Evolutionary conservation across 1,140 invertebrate species (phyloP).

Genomic region (Neodiprion fabricii): DNA sequence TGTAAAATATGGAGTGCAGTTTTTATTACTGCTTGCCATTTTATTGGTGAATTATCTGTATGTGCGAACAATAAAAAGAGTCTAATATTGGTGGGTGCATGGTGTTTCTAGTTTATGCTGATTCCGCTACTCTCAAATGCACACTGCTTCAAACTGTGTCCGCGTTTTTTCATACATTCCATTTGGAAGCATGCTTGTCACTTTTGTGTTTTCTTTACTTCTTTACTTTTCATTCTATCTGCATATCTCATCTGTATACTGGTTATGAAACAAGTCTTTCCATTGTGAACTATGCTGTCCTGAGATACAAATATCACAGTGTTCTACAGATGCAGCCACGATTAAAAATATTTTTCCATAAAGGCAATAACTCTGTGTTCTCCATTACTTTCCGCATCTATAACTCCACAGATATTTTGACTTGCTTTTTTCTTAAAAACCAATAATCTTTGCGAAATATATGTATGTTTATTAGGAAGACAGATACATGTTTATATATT

Average conservation of each 20-base stretch:
- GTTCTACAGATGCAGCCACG: neutral
- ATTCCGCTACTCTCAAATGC: constrained; percentile 8
- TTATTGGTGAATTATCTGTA: constrained; percentile 39
- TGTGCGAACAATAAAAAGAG: constrained; percentile 30
- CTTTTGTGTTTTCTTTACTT: constrained; percentile 8
- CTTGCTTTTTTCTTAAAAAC: neutral
- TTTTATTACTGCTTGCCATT: neutral
- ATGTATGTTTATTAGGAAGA: neutral
- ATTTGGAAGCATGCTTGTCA: constrained; percentile 16
- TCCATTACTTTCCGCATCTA: too few relatives aligned
- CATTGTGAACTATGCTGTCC: neutral
- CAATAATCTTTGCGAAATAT: neutral
- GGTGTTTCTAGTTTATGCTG: constrained; percentile 19
- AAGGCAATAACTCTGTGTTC: too few relatives aligned
- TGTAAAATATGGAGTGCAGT: neutral
- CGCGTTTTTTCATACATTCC: neutral
- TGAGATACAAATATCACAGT: neutral
- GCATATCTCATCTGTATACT: constrained; percentile 18
- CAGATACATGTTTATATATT: neutral
- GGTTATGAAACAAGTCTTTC: constrained; percentile 6
- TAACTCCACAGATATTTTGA: neutral
- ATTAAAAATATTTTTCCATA: neutral
- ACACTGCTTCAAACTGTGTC: constrained; percentile 7
- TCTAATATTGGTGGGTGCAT: constrained; percentile 28
- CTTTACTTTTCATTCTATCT: constrained; percentile 19